A percentile compares a stretch with the other conserved stretches of the same genome.
Conservation (phyloP, 2,113 vertebrate genomes). For the Dasypus novemcinctus region DNA sequence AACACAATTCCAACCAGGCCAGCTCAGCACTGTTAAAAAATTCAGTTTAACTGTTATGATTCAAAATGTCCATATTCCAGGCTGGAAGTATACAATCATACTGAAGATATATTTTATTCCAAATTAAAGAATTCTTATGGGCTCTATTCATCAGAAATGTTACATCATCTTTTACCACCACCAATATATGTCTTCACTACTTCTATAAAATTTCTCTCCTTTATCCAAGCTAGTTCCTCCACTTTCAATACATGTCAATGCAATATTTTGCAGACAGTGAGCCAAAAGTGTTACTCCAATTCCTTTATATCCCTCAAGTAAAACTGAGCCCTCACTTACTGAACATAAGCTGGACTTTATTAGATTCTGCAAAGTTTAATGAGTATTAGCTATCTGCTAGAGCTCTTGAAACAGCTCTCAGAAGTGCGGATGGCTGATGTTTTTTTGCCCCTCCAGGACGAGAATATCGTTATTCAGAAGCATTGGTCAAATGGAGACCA, state of each 20-base stretch:
- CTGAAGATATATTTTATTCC: background rate
- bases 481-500: background rate
- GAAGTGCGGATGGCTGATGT: background rate
- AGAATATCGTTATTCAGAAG: background rate
- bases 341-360: background rate
- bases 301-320: background rate
- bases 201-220: background rate
- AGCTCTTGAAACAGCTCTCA: background rate
- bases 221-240: background rate
- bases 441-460: background rate
- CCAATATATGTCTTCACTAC: background rate
- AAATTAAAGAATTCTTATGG: background rate
- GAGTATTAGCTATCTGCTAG: background rate
- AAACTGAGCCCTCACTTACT: background rate
- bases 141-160: conserved; percentile 57
- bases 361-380: background rate
- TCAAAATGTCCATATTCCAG: background rate
- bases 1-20: background rate
- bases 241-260: background rate
- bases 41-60: background rate
- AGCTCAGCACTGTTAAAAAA: background rate
- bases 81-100: background rate
- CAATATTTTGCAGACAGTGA: background rate
- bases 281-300: background rate
- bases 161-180: conserved; percentile 4